Base-by-base conservation (phyloP, 1,140 invertebrate species). In the Drosophila auraria region DNA sequence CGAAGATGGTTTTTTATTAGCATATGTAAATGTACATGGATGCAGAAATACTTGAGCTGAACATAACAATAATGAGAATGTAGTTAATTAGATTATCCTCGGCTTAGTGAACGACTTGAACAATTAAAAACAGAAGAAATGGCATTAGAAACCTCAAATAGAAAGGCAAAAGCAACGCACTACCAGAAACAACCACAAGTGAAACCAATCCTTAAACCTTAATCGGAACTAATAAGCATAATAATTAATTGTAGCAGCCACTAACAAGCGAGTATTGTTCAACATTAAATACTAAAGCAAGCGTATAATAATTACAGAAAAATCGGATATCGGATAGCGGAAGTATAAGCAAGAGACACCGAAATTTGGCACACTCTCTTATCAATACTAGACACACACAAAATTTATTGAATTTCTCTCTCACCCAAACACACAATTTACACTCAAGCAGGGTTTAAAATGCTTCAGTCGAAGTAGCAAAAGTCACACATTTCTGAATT, bases 11-110 rank as follows among this genome's bases (percentile, higher is more conserved):
- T 78, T 87, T 87, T 74, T 78, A 57, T 78, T 61, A 77, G 57
- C 66, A 73, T 68, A 56, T 64, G 64, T 59, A 66, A 66, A 70
- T 87, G 77, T 65, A 82, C 59, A 78, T 82, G 64, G 69, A 80
- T 53, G 73, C 70, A 82, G 78, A 77, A 80, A 80, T 20, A 20
- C 63, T 87, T 82, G 81, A 87, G 84, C 84, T 87, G 84, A 87
- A 87, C 81, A 87, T 89, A 84, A 87, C 84, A 87, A 87, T 87
- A 87, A 87, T 89, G 81, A 81, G 78, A 70, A 78, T 49, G 80
- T 83, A 87, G 80, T 83, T 73, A 87, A 83, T 86, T 86, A 82
- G 82, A 58, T 63, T 57, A 86, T 53, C 47, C 60, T 73, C 77
- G 72, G 72, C 64, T 64, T 76, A 80, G 80, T 76, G 78, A 80